phyloP scores from a whole-genome alignment of 2,113 vertebrate species.

The Psilopsiagon aymara region DNA sequence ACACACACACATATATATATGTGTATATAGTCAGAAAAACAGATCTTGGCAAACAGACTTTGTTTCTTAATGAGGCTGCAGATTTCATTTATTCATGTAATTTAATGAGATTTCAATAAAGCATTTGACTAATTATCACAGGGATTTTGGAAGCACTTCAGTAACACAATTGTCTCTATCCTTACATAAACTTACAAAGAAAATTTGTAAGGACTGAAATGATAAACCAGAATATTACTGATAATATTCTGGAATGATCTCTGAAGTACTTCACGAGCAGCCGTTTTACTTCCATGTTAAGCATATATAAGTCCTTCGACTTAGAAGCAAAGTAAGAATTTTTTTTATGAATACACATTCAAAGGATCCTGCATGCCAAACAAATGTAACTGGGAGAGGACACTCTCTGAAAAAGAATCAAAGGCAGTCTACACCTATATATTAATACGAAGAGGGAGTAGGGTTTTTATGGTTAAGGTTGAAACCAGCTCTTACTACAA shows the following conservation, averaged over 20 bases:
- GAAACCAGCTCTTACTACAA: not conserved
- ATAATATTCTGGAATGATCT: not conserved
- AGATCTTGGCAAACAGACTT: not conserved
- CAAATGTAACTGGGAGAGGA: not conserved
- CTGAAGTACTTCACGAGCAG: not conserved
- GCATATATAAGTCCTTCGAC: conserved; percentile 23
- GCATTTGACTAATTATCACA: not conserved
- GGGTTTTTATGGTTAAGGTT: not conserved
- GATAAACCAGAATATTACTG: not conserved
- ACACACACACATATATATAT: not conserved
- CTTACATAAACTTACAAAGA: not conserved
- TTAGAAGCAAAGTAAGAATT: not conserved
- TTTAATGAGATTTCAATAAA: not conserved
- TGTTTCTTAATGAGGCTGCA: not conserved
- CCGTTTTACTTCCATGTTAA: not conserved
- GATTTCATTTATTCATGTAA: not conserved
- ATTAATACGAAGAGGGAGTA: conserved; percentile 1
- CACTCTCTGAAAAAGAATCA: conserved; percentile 2
- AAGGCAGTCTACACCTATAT: not conserved
- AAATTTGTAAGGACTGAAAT: not conserved
- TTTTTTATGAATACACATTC: not conserved
- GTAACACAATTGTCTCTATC: not conserved
- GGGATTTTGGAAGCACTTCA: not conserved
- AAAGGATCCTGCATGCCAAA: conserved; percentile 16
- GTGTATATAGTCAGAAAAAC: not conserved